Base-by-base conservation (phyloP, 2,888 invertebrate genomes). In the Orthosia incerta region DNA sequence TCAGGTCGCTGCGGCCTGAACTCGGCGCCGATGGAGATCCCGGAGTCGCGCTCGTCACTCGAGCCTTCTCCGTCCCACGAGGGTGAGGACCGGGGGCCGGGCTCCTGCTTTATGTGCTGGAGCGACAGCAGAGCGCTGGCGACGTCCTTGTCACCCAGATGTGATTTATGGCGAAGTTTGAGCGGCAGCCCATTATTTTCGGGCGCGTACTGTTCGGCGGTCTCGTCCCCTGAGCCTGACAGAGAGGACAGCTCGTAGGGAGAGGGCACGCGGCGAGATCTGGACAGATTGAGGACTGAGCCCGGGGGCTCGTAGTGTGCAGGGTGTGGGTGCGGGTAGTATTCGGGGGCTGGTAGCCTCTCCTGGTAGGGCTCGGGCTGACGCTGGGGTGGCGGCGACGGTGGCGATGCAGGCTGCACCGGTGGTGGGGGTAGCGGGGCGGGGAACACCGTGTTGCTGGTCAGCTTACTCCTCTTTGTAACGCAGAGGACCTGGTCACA, bases 51-150 rank as follows among this genome's bases (percentile, higher is more conserved):
- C 92, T 99, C 99, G 92, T 99, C 99, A 88, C 98, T 98, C 71
- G 98, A 98, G 48, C 98, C 98, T 89, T 99, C 98, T 48, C 98
- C 98, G 92, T 98, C 98, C 98, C 98, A 98, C 0, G 98, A 98
- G 5, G 98, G 98, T 16, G 98, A 98, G 20, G 98, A 98, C 57
- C 98, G 96, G 64, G 97, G 97, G 39, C 97, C 98, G 0, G 98
- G 98, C 92, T 98, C 98, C 91, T 98, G 98, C 92, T 98, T 98
- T 91, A 98, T 98, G 90, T 98, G 98, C 90, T 98, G 98, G 61
- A 98, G 97, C 56, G 98, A 98, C n/a, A 98, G 97, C 73, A 98
- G 97, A 18, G 98, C 98, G 74, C 98, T 98, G 15, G 98, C 98
- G 13, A 98, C 98, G 91, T 99, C 99, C 92, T 98, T 98, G 91